Evolutionary conservation across 2,797 vertebrate genomes (phyloP).

Genomic region (Mionectes olivaceus): DNA sequence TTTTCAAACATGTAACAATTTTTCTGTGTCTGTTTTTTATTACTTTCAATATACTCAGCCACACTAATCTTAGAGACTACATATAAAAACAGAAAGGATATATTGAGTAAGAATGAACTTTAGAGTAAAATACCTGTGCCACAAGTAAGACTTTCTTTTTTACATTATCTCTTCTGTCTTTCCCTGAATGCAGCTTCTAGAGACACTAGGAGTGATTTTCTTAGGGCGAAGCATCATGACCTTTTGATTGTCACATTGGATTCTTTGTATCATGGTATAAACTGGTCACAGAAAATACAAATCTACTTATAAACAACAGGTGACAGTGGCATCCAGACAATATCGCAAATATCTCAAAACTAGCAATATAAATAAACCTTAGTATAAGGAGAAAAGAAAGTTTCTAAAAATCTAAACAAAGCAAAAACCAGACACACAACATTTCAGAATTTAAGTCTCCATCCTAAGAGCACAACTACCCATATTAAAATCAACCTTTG

Average conservation of each 20-base stretch:
- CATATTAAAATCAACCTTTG: neutral
- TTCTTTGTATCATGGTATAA: neutral
- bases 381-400: neutral
- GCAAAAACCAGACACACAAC: neutral
- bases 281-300: neutral
- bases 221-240: neutral
- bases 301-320: neutral
- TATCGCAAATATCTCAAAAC: neutral
- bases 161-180: neutral
- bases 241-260: neutral
- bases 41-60: slow-evolving; percentile 3
- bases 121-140: neutral
- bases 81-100: neutral
- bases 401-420: neutral
- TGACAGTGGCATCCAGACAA: neutral
- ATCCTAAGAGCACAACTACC: neutral
- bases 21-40: slow-evolving; percentile 39
- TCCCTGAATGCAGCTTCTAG: neutral
- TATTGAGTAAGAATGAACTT: neutral
- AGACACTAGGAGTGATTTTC: neutral
- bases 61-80: neutral
- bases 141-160: neutral
- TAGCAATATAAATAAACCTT: neutral
- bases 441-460: neutral
- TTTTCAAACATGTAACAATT: slow-evolving; percentile 43